Evolutionary conservation across 2,888 invertebrate species (phyloP).

Genomic region (Melieria omissa): DNA sequence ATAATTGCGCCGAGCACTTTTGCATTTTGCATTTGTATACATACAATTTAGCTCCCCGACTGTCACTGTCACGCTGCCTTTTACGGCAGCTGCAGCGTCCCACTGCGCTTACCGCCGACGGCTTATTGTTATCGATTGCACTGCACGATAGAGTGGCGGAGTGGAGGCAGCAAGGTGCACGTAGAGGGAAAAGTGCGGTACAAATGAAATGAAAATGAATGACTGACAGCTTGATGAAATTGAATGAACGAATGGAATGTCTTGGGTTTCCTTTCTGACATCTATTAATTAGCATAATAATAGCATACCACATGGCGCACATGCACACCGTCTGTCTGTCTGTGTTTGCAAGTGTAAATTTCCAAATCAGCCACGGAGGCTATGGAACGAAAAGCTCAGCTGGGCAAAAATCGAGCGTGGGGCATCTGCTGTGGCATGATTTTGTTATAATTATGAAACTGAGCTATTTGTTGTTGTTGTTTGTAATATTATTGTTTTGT

Average conservation of each 20-base stretch:
- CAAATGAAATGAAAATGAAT: neutral
- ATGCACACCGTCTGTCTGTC: too few species aligned
- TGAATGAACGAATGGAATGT: neutral
- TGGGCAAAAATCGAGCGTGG: too few species aligned
- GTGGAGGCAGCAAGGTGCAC: neutral
- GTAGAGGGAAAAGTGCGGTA: neutral
- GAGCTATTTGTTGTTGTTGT: slow-evolving; percentile 2
- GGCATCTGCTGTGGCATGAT: slow-evolving; percentile 9
- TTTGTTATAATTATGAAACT: slow-evolving; percentile 8
- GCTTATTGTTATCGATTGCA: neutral
- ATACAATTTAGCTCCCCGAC: too few species aligned
- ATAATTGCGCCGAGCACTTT: slow-evolving; percentile 33
- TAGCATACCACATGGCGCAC: slow-evolving; percentile 30
- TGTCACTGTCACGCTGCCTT: too few species aligned
- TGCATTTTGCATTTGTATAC: slow-evolving; percentile 29
- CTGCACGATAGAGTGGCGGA: neutral
- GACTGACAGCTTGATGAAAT: neutral
- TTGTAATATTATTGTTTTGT: neutral
- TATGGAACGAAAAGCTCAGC: too few species aligned
- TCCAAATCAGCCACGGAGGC: too few species aligned
- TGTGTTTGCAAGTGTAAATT: neutral
- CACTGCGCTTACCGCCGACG: neutral
- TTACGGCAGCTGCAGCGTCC: slow-evolving; percentile 36
- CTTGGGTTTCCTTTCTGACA: too few species aligned
- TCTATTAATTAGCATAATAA: slow-evolving; percentile 37